Evolutionary conservation across 2,113 vertebrate genomes (phyloP).

Genomic region (Dinomys branickii): DNA sequence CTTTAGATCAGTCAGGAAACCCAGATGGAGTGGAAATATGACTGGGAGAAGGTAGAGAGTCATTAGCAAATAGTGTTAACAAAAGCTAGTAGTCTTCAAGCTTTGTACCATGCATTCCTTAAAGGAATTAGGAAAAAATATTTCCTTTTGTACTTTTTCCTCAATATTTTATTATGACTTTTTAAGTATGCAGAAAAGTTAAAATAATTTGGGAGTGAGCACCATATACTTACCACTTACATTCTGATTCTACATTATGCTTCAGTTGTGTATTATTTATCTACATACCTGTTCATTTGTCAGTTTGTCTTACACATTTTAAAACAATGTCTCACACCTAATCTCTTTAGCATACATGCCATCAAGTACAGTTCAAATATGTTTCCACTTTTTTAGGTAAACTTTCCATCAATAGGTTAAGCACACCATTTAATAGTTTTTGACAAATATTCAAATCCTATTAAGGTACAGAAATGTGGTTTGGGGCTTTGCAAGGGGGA

Average conservation of each 20-base stretch:
- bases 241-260: background rate
- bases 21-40: background rate
- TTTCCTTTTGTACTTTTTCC: background rate
- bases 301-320: slow-evolving; percentile 16
- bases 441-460: background rate
- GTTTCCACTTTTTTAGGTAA: slow-evolving; percentile 23
- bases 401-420: slow-evolving; percentile 40
- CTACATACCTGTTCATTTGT: background rate
- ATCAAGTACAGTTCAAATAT: background rate
- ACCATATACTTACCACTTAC: background rate
- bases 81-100: background rate
- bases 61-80: background rate
- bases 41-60: background rate
- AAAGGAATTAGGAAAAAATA: slow-evolving; percentile 36
- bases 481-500: too few relatives aligned
- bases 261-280: background rate
- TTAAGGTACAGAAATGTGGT: background rate
- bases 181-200: background rate
- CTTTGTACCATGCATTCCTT: background rate
- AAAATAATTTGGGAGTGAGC: slow-evolving; percentile 16
- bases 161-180: slow-evolving; percentile 29
- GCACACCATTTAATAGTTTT: background rate
- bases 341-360: background rate
- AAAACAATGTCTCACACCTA: background rate
- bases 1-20: slow-evolving; percentile 40